Base-by-base conservation (phyloP, 2,888 invertebrate genomes). In the Hemaris fuciformis region DNA sequence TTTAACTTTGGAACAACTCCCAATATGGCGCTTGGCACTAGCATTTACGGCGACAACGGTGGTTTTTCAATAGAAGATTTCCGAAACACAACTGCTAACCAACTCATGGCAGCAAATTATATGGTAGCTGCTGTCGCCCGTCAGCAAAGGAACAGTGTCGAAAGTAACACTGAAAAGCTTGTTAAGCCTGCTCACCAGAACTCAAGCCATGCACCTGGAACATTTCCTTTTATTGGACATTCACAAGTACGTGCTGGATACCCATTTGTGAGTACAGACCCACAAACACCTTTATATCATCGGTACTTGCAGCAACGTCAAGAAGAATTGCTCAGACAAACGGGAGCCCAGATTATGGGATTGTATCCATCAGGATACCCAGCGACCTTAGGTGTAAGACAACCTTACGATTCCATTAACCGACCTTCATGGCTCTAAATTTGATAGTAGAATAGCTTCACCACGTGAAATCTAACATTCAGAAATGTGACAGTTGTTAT, bases 1-100 rank as follows among this genome's bases (percentile, higher is more conserved):
- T 97, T 97, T 75, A 97, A 97, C 81, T 97, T 97, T 77, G 96
- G 96, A 18, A 93, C 96, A 3, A 92, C 96, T 0, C 93, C 95
- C 3, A 93, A 94, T 64, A 88, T 95, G 76, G 88, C 93, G 46
- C 83, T 94, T 61, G 81, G 90, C 62, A 81, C 94, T 13, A 93
- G 94, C 15, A 81, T 95, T 53, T 95, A 95, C 72, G 93, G 91
- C 6, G 95, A 95, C 53, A 95, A 95, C 76, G 92, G 94, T 70
- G 94, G 94, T 45, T 96, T 95, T 81, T 89, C 96, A 59, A 87
- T 89, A 57, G 96, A 96, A 72, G 95, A 96, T 70, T 94, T 94
- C 74, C 93, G 96, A 61, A 91, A 94, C 53, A 93, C 93, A 65
- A 93, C 94, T 0, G 90, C 94, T n/a, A 95, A 94, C 79, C 93